Evolutionary conservation across 1,140 invertebrate species (phyloP), one percentile per base, ranked within the genome.

Genomic region (Orius insidiosus): DNA sequence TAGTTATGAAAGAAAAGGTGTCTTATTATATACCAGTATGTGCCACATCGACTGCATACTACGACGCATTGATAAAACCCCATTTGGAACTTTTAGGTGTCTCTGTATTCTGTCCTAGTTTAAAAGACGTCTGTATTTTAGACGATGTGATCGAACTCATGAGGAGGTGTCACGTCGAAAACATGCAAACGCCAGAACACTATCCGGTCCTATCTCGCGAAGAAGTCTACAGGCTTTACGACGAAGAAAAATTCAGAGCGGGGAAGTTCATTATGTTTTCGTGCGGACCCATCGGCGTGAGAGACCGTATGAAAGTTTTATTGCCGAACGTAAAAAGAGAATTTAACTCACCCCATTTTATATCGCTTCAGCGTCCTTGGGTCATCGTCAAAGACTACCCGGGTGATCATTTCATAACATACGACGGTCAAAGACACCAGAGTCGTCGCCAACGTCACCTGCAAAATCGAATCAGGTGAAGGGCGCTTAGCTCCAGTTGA

Each of bases 401-500:
- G 38, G 80, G 76, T 8, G 73, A 78, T 33, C 80, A 78, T 46
- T 76, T 74, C 53, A 63, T 85, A 15, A 85, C 81, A 2, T 54
- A 85, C 81, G 0, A 84, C 80, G 0, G 64, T 86, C 10, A 81
- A 79, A 55, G 74, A 79, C 38, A 80, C 78, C 0, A 63, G 68
- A 43, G 71, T 84, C 1, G 72, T 83, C 3, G 78, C 79, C 7
- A 86, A 84, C 53, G 80, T 85, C 2, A 81, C 77, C 0, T 86
- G 81, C 53, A 66, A 71, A 1, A 67, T 83, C 14, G 76, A 84
- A 45, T 59, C 68, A 11, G 68, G 64, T n/a, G 72, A 71, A 47
- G 76, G 76, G 5, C 76, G 75, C 7, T 60, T 85, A 7, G 68
- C 80, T 10, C 77, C 76, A 0, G 72, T 78, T 34, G 71, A 75